Evolutionary conservation across 1,140 invertebrate genomes (phyloP), one percentile per base, ranked within the genome.

Genomic region (Brevipalpus yothersi): DNA sequence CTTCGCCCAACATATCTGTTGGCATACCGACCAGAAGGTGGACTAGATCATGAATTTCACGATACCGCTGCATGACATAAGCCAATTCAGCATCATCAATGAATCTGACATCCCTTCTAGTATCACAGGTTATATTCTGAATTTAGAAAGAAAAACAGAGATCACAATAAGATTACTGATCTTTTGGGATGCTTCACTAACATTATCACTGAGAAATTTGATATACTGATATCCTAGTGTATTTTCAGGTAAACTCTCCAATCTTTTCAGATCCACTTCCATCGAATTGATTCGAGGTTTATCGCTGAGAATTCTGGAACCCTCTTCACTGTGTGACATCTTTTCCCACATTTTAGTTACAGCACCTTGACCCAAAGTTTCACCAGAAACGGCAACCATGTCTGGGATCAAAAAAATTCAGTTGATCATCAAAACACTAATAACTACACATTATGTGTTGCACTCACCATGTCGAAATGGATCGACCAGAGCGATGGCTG

Each of bases 61-160:
- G 79, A 70, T 97, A 97, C 51, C 94, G 75, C 72, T 92, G 87
- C 83, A 97, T 93, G 4, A 96, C 82, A 74, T 96, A 98, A 19
- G 89, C 87, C 58, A 94, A 71, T 62, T 94, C 82, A 7, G 81
- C 71, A 72, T 98, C 85, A 67, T 90, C 80, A 40, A 98, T 78
- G 73, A 95, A 98, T 65, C 84, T 81, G 1, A 97, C 91, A 41
- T 80, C 75, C 62, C 81, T 72, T 64, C 94, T 77, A 42, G 84
- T 83, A 75, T 98, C 92, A 5, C 93, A 89, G 15, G 84, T 87
- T n/a, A 95, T 86, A 66, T 84, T 79, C 81, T 86, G 65, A 15
- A 73, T 51, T 51, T 17, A n/a, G 47, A 49, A 72, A 53, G 23
- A 2, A 12, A 31, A 39, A 56, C n/a, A 61, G 21, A 55, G 23